Conservation (phyloP, 30 jellyfish, hydroid and myxozoan genomes). For the Morbakka virulenta region DNA sequence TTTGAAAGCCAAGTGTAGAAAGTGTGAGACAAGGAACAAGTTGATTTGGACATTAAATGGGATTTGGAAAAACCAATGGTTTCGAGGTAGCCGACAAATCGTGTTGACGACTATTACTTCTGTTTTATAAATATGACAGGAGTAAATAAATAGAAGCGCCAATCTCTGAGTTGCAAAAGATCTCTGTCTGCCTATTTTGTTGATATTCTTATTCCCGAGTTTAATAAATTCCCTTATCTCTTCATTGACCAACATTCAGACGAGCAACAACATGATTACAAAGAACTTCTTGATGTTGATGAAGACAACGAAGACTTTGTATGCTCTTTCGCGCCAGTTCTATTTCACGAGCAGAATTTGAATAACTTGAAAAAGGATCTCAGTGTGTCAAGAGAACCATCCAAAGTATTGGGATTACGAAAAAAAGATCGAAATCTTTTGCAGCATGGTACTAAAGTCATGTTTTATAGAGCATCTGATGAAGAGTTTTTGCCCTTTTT, state of each 20-base stretch:
- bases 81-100: no score
- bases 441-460: not conserved
- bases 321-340: not conserved
- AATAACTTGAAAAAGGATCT: not conserved
- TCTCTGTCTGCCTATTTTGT: not conserved
- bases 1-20: no score
- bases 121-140: no score
- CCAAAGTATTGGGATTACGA: not conserved
- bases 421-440: not conserved
- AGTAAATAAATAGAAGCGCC: no score
- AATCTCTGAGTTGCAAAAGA: not conserved
- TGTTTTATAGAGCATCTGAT: not conserved
- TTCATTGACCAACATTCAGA: not conserved
- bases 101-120: no score
- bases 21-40: no score
- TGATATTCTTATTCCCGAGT: not conserved
- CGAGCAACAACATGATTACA: not conserved
- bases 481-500: not conserved
- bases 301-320: not conserved
- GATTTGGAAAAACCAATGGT: no score
- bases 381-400: not conserved
- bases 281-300: not conserved
- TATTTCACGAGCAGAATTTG: not conserved
- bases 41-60: no score
- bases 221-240: not conserved